phyloP scores from a whole-genome alignment of 2,888 invertebrate genomes.

The Seira ritae region DNA sequence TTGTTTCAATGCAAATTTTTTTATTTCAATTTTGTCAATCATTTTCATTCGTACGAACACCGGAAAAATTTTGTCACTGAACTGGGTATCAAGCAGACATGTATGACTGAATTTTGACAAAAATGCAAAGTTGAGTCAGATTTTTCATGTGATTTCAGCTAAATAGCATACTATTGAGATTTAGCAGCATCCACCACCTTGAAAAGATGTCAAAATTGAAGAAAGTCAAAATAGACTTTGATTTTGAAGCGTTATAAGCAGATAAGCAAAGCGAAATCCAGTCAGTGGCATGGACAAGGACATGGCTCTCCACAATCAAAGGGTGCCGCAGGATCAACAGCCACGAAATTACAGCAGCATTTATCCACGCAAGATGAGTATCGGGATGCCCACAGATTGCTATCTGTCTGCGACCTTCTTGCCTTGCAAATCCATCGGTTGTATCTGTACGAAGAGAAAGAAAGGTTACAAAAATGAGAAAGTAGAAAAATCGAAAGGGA shows the following conservation, averaged over 20 bases:
- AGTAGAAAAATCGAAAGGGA: no score
- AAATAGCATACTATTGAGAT: no score
- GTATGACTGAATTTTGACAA: neutral
- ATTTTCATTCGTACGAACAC: slow-evolving; percentile 24
- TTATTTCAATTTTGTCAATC: slow-evolving; percentile 43
- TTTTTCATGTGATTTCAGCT: neutral
- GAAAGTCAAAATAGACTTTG: no score
- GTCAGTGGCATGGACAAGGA: slow-evolving; percentile 46
- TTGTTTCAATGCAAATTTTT: slow-evolving; percentile 46
- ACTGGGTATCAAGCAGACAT: neutral
- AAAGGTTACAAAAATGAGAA: no score
- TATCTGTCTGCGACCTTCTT: slow-evolving; percentile 53
- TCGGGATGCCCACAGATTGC: slow-evolving; percentile 59
- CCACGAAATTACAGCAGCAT: slow-evolving; percentile 42
- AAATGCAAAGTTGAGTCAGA: neutral
- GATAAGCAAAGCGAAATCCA: no score
- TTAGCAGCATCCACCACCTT: slow-evolving; percentile 48
- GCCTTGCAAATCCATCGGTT: slow-evolving; percentile 51
- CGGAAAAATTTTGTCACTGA: slow-evolving; percentile 40
- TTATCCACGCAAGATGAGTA: no score
- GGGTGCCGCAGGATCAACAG: slow-evolving; percentile 38
- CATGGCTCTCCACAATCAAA: slow-evolving; percentile 38
- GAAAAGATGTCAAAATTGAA: no score
- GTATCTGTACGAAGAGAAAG: slow-evolving; percentile 45
- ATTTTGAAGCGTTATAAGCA: no score